A percentile compares a stretch with the other conserved stretches of the same genome.
Conservation (phyloP, 2,888 invertebrate genomes). For the Caenorhabditis sp. region DNA sequence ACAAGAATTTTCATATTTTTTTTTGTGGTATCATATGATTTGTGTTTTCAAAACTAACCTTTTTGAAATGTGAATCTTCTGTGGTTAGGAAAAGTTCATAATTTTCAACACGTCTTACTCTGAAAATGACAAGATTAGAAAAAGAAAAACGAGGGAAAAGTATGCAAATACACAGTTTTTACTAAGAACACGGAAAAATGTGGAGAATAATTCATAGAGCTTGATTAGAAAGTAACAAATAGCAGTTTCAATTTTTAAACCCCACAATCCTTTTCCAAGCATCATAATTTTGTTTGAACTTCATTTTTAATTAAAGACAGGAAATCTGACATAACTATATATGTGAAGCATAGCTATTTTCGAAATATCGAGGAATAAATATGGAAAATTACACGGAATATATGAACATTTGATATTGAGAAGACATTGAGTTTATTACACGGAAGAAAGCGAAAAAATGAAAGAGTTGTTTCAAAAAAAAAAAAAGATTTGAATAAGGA, state of each 20-base stretch:
- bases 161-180: too few species aligned
- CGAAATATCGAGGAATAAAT: too few species aligned
- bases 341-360: too few species aligned
- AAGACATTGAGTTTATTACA: too few species aligned
- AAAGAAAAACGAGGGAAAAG: too few species aligned
- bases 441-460: conserved; percentile 7
- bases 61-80: neutral
- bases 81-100: neutral
- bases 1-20: too few species aligned
- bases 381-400: too few species aligned
- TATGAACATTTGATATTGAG: too few species aligned
- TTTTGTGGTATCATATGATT: too few species aligned
- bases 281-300: neutral
- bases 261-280: too few species aligned
- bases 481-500: neutral
- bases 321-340: neutral
- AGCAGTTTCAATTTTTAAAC: neutral
- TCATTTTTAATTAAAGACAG: neutral
- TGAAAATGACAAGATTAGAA: neutral
- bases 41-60: neutral
- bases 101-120: neutral
- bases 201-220: too few species aligned
- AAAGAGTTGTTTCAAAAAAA: neutral
- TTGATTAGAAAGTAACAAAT: neutral
- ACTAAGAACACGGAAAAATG: too few species aligned